phyloP scores from a whole-genome alignment of 92 coral and sea anemone species.

The Bergia puertoricense region DNA sequence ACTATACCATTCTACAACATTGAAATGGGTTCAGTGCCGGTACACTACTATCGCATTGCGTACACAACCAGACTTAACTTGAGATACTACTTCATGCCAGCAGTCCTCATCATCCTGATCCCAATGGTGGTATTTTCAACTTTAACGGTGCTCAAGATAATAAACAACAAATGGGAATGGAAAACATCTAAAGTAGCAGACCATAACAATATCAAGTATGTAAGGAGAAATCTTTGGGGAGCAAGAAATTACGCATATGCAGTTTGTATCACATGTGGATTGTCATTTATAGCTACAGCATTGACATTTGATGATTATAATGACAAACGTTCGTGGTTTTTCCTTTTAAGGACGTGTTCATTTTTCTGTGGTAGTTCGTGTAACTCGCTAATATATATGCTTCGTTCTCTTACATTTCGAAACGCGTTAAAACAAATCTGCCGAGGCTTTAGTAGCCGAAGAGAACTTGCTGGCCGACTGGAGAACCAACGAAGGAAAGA shows the following conservation, averaged over 20 bases:
- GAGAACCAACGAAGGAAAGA: background rate
- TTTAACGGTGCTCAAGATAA: background rate
- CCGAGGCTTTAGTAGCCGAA: background rate
- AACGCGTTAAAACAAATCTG: background rate
- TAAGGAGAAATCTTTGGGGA: background rate
- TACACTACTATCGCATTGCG: background rate
- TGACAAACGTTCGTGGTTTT: background rate
- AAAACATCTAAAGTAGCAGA: background rate
- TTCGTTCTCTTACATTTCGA: background rate
- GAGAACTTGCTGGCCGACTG: background rate
- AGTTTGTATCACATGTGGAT: background rate
- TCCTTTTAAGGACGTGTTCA: background rate
- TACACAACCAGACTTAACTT: background rate
- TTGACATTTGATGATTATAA: background rate
- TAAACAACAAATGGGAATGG: background rate
- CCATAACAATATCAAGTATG: background rate
- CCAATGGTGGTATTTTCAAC: background rate
- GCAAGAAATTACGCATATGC: background rate
- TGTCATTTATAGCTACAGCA: background rate
- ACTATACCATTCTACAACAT: background rate
- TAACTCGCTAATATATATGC: background rate
- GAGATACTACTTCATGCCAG: background rate
- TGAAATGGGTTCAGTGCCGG: constrained; percentile 13
- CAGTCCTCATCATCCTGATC: no score
- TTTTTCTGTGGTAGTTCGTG: constrained; percentile 14